Conservation (phyloP, 1,140 invertebrate genomes). For the Lasioglossum albipes region DNA sequence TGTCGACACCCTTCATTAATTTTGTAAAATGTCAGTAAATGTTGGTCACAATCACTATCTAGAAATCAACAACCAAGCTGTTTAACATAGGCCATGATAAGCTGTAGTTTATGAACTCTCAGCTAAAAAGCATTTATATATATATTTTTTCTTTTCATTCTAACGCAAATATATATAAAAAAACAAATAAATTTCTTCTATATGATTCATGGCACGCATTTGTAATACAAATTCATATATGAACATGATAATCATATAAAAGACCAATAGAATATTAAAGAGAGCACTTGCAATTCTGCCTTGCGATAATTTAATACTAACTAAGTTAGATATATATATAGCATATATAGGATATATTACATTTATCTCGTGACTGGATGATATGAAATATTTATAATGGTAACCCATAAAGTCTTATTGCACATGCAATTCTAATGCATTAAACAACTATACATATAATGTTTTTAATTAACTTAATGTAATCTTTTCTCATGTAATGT, state of each 20-base stretch:
- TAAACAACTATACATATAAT: constrained; percentile 55
- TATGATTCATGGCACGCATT: constrained; percentile 58
- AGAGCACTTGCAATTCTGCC: constrained; percentile 47
- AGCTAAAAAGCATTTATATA: not conserved
- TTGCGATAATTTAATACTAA: constrained; percentile 37
- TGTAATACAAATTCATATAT: constrained; percentile 36
- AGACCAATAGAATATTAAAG: constrained; percentile 48
- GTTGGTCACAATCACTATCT: constrained; percentile 6
- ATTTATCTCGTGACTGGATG: constrained; percentile 66
- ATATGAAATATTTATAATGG: constrained; percentile 73
- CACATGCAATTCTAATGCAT: constrained; percentile 69
- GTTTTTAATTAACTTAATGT: constrained; percentile 54
- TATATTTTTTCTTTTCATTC: constrained; percentile 5
- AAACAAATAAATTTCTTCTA: constrained; percentile 38
- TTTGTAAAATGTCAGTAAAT: not conserved
- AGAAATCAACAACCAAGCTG: not conserved
- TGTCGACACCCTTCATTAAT: not conserved
- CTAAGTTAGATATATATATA: constrained; percentile 32
- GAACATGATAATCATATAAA: constrained; percentile 47
- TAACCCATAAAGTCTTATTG: constrained; percentile 75
- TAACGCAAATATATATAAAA: constrained; percentile 17
- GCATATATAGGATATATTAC: constrained; percentile 58
- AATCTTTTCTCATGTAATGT: constrained; percentile 51
- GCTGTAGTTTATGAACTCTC: constrained; percentile 4
- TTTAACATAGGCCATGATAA: constrained; percentile 23